phyloP scores from a whole-genome alignment of 2,888 invertebrate genomes.

The Drosophila nigricruria region DNA sequence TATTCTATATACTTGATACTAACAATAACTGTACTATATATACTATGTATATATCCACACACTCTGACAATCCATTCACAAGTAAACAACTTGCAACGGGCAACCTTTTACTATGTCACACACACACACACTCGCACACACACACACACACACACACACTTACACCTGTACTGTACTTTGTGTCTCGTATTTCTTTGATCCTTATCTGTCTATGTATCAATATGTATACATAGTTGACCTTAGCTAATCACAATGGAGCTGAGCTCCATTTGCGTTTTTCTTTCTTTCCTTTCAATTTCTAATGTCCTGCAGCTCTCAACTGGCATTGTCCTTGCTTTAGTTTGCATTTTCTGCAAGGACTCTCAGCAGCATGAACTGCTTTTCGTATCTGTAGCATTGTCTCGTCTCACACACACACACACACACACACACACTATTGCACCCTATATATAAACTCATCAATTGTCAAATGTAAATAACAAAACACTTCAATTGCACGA shows the following conservation, averaged over 20 bases:
- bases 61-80: slow-evolving; percentile 1
- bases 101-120: slow-evolving; percentile 21
- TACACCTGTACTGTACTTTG: slow-evolving; percentile 17
- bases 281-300: slow-evolving; percentile 1
- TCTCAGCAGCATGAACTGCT: slow-evolving; percentile 45
- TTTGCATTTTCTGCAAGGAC: slow-evolving; percentile 30
- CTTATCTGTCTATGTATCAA: slow-evolving; percentile 15
- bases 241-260: background rate
- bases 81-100: slow-evolving; percentile 23
- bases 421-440: slow-evolving; percentile 22
- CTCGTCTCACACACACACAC: slow-evolving; percentile 19
- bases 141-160: slow-evolving; percentile 9
- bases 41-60: background rate
- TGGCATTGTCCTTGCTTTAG: slow-evolving; percentile 31
- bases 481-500: slow-evolving; percentile 39
- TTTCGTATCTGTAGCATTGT: slow-evolving; percentile 32
- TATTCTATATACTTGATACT: slow-evolving; percentile 33
- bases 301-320: slow-evolving; percentile 26
- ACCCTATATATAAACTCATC: slow-evolving; percentile 23
- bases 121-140: slow-evolving; percentile 12
- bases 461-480: slow-evolving; percentile 21
- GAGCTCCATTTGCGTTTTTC: slow-evolving; percentile 5
- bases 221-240: slow-evolving; percentile 7
- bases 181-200: slow-evolving; percentile 14
- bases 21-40: slow-evolving; percentile 19